Evolutionary conservation across 2,797 vertebrate species (phyloP), one percentile per base, ranked within the genome.

Genomic region (Phylloscopus collybita): DNA sequence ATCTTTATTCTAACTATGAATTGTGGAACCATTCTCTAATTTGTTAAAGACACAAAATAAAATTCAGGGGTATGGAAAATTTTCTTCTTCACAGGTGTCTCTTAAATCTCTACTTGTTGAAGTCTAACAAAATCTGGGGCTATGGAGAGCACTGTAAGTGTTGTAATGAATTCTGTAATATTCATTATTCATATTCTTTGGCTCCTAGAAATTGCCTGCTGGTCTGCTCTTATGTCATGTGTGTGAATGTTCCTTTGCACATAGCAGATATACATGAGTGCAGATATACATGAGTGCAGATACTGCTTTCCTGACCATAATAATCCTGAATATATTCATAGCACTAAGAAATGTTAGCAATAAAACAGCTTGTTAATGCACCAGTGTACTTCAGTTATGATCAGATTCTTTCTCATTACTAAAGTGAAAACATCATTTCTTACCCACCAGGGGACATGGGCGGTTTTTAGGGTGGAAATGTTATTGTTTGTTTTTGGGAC

Each of bases 391-490:
- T 67, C 57, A 59, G 5, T 45, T 42, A 61, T 3, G 11, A 69
- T 54, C 47, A 74, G 30, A 71, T 42, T 64, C 25, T 32, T 66
- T 65, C 47, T 69, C 18, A 42, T 62, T 42, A 36, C 19, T 45
- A 50, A 60, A 15, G 42, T 27, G 29, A 78, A 85, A 89, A 60
- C 2, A 14, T 44, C 36, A 78, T 85, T 80, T 62, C 45, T 85
- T 53, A 62, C 9, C 10, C 40, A 65, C 14, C 13, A 29, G 25
- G 25, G 25, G 60, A 74, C 6, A 5, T 1, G 4, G 29, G 12
- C 18, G 0, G 0, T 7, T 85, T 66, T n/a, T 5, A 1, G 6
- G 9, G 36, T 22, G 14, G 18, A 44, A 66, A 57, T 8, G 4
- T 36, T 51, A 16, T 13, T 82, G n/a, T 23, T 59, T 45, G 56